These are phyloP conservation scores for Heteromyza rotundicornis DNA, from an alignment of 2,888 invertebrate species.

Conservation along the genomic window DNA sequence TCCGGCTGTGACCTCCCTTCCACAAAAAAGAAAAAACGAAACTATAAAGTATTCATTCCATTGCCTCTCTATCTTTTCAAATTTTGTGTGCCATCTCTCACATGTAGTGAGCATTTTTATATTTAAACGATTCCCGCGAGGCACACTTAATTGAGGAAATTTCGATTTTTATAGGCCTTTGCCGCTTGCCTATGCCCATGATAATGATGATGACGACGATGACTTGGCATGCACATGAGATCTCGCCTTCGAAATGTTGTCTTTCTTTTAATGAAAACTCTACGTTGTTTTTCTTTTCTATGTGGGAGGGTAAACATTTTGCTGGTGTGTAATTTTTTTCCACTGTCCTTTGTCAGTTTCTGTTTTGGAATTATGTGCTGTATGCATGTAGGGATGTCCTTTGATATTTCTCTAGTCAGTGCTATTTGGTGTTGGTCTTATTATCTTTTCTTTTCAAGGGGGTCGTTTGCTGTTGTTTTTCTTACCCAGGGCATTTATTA, in stretches of 20 bases:
- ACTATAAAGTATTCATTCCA: too few species aligned
- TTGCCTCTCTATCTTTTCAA: not conserved
- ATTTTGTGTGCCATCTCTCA: conserved; percentile 3
- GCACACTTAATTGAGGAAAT: conserved; percentile 36
- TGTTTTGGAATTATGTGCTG: conserved; percentile 18
- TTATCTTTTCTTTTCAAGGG: too few species aligned
- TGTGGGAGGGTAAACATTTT: too few species aligned
- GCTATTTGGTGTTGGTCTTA: conserved; percentile 23
- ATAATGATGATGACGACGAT: not conserved
- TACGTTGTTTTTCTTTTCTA: not conserved
- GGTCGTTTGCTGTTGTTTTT: not conserved
- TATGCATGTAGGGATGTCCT: too few species aligned
- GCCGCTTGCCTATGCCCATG: not conserved
- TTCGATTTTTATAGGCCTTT: conserved; percentile 29
- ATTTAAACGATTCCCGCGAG: conserved; percentile 32
- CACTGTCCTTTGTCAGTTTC: conserved; percentile 15
- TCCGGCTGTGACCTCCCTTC: too few species aligned
- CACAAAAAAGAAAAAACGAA: too few species aligned
- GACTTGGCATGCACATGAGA: not conserved
- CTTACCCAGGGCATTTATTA: not conserved
- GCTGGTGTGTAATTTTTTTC: too few species aligned
- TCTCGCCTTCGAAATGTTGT: not conserved
- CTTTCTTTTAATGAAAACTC: not conserved
- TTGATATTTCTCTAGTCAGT: conserved; percentile 23
- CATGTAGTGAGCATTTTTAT: too few species aligned